phyloP scores from a whole-genome alignment of 2,113 vertebrate species.

The Podocnemis expansa region DNA sequence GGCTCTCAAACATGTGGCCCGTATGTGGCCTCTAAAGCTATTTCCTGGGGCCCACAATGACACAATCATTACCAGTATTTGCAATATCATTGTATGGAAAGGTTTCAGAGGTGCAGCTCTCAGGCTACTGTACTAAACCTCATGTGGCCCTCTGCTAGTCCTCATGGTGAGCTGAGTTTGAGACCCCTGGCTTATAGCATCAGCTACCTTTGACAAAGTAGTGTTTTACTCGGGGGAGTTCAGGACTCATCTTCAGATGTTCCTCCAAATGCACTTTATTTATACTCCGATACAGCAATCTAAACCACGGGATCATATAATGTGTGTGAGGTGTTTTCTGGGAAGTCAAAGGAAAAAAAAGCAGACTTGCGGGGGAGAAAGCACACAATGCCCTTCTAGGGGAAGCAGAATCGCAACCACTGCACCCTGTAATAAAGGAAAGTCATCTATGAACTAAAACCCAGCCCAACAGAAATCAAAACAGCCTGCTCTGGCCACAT shows the following conservation, averaged over 20 bases:
- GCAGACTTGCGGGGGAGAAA: too few species aligned
- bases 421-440: not conserved
- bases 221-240: not conserved
- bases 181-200: too few species aligned
- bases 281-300: rapidly evolving
- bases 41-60: too few species aligned
- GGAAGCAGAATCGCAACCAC: rapidly evolving
- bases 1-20: too few species aligned
- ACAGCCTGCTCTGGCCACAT: not conserved
- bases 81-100: too few species aligned
- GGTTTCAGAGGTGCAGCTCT: too few species aligned
- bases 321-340: rapidly evolving
- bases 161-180: too few species aligned
- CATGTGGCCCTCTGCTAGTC: too few species aligned
- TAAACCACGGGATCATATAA: rapidly evolving
- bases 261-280: rapidly evolving
- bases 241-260: not conserved
- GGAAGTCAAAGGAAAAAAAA: not conserved
- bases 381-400: too few species aligned
- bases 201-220: not conserved
- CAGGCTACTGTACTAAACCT: too few species aligned
- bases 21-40: too few species aligned
- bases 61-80: too few species aligned
- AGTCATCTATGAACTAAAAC: not conserved
- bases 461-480: not conserved